Evolutionary conservation across 2,888 invertebrate genomes (phyloP).

Genomic region (Acronicta aceris): DNA sequence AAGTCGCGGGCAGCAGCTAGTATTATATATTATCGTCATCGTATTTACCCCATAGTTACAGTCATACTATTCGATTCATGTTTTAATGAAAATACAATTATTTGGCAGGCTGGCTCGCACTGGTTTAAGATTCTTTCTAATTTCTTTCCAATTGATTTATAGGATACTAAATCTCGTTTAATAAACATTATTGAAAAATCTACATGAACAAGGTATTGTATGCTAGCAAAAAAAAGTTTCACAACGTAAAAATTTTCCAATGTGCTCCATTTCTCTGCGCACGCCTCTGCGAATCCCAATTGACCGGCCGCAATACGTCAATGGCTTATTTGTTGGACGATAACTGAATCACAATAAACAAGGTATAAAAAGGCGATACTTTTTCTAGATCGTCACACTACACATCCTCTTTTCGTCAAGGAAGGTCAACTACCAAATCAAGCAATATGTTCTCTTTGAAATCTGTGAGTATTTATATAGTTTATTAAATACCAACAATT

Average conservation of each 20-base stretch:
- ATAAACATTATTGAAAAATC: conserved; percentile 16
- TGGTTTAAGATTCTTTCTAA: neutral
- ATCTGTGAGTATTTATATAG: conserved; percentile 76
- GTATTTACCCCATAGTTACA: too few relatives aligned
- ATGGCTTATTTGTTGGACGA: conserved; percentile 80
- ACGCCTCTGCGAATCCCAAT: conserved; percentile 83
- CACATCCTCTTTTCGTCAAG: conserved; percentile 81
- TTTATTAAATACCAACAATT: neutral
- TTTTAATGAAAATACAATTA: too few relatives aligned
- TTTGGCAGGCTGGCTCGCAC: too few relatives aligned
- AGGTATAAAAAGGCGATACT: conserved; percentile 80
- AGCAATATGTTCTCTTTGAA: conserved; percentile 86
- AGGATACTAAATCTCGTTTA: neutral
- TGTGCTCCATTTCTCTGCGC: conserved; percentile 85
- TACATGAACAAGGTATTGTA: conserved; percentile 51
- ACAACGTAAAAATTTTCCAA: conserved; percentile 79
- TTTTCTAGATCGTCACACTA: conserved; percentile 78
- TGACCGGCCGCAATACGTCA: conserved; percentile 82
- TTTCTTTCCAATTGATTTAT: neutral
- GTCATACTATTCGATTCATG: too few relatives aligned
- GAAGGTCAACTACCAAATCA: conserved; percentile 80
- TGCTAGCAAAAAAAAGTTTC: conserved; percentile 67
- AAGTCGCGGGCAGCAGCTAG: too few relatives aligned
- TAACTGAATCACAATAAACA: conserved; percentile 83
- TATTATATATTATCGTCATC: too few relatives aligned